Base-by-base conservation (phyloP, 2,113 vertebrate genomes). In the Struthidea cinerea region DNA sequence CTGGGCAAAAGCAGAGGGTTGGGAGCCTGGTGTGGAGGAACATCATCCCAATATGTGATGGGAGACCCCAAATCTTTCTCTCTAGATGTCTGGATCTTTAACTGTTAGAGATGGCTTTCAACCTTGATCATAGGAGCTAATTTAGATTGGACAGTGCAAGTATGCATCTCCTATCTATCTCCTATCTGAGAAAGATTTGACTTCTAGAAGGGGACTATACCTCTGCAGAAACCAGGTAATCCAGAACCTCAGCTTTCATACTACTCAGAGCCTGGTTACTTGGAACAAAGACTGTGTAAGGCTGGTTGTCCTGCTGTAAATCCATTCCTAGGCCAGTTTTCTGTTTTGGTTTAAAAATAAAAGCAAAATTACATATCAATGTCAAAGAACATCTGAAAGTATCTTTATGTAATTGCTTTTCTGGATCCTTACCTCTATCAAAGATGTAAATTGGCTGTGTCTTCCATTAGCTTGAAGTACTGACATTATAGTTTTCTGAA, bases 271-370 rank as follows among this genome's bases (percentile, higher is more conserved):
- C 99, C 28, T 97, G 39, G 12, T 98, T 98, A 81, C 92, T 98
- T 15, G 99, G 99, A 82, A 98, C 97, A 79, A 99, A 99, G 67
- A 99, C 30, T 8, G 99, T 99, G 53, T 98, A 97, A 0, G 97
- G 98, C 53, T 52, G 91, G n/a, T 81, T 98, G 7, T 97, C 96
- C 13, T 89, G 80, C 44, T 99, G 98, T 94, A 99, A 92, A 50
- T 98, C 33, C 4, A 90, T 75, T 24, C 91, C 97, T 85, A 99
- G 44, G 14, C 87, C 95, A 46, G 97, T 97, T 96, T 97, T 98
- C 99, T 99, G 96, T 26, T 84, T 97, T 92, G 56, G 20, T 94
- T 92, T 50, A 93, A 95, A 96, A 90, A 93, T 18, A 47, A 77
- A 81, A 86, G 18, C 52, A 71, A 81, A 60, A 67, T 84, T 44